Conservation (phyloP, 2,113 vertebrate species). For the Campylomormyrus numenius region DNA sequence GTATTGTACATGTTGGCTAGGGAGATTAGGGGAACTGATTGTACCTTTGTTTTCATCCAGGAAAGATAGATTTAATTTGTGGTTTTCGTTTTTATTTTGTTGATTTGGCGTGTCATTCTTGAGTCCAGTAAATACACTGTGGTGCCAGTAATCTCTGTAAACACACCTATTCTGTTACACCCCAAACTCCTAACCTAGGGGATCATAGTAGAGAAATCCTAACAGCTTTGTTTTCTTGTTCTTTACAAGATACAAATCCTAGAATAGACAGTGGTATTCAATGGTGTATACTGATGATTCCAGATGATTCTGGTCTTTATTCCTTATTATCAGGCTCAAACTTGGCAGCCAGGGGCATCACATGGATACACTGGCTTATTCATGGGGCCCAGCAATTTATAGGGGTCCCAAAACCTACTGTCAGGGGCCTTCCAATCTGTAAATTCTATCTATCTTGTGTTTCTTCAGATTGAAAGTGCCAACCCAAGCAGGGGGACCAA, state of each 20-base stretch:
- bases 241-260: neutral
- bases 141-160: no score
- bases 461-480: neutral
- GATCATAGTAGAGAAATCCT: neutral
- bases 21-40: no score
- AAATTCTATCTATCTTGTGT: neutral
- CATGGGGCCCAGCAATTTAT: neutral
- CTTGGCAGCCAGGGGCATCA: neutral
- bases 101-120: no score
- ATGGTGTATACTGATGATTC: neutral
- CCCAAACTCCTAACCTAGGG: neutral
- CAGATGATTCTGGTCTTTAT: neutral
- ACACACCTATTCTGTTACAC: no score
- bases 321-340: neutral
- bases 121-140: no score
- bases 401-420: neutral
- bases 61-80: no score
- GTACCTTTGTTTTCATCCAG: no score
- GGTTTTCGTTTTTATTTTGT: no score
- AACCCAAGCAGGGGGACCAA: neutral
- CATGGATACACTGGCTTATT: neutral
- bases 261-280: neutral
- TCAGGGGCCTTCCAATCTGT: neutral
- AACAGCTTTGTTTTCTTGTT: neutral
- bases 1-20: no score